These are phyloP conservation scores for Parapristionchus giblindavisi DNA, from an alignment of 2,888 invertebrate species.

Conservation along the genomic window DNA sequence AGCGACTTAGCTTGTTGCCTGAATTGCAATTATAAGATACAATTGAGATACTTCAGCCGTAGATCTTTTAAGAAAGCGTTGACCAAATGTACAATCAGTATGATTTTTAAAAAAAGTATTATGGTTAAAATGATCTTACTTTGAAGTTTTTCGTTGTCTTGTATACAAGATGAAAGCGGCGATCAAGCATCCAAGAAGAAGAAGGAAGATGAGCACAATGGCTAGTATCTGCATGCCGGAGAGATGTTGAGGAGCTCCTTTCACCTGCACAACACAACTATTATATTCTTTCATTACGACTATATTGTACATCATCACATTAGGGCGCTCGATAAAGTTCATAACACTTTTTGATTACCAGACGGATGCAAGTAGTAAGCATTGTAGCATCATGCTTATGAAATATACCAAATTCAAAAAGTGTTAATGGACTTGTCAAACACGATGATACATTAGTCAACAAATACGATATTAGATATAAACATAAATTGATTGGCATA, in stretches of 20 bases:
- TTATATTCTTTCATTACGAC: not conserved
- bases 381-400: too few relatives aligned
- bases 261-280: constrained; percentile 37
- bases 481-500: too few relatives aligned
- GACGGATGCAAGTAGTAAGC: too few relatives aligned
- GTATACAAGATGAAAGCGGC: constrained; percentile 29
- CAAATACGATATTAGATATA: too few relatives aligned
- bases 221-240: constrained; percentile 27
- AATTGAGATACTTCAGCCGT: not conserved
- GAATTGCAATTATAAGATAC: not conserved
- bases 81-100: not conserved
- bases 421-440: too few relatives aligned
- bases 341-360: not conserved
- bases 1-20: constrained; percentile 37
- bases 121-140: constrained; percentile 5
- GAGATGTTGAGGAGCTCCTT: constrained; percentile 39
- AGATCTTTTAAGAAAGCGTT: not conserved
- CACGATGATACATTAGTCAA: too few relatives aligned
- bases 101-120: not conserved
- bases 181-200: constrained; percentile 32
- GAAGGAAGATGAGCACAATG: constrained; percentile 17
- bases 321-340: not conserved
- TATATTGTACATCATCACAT: too few relatives aligned
- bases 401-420: too few relatives aligned
- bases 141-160: constrained; percentile 26